phyloP scores from a whole-genome alignment of 2,888 invertebrate genomes.

The Heliconius ethilla region DNA sequence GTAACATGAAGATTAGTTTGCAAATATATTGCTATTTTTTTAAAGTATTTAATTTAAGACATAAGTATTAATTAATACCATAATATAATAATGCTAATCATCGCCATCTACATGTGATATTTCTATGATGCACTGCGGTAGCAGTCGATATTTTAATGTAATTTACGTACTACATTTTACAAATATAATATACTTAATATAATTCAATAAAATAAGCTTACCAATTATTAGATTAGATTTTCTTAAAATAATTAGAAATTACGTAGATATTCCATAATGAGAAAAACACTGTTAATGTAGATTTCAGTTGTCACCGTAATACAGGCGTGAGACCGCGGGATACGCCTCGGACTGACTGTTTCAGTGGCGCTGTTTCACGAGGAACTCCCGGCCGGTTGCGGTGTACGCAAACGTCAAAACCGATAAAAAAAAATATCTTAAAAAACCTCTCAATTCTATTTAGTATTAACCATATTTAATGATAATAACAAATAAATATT shows the following conservation, averaged over 20 bases:
- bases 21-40: not conserved
- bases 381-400: conserved; percentile 21
- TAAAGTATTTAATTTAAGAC: not conserved
- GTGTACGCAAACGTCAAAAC: conserved; percentile 32
- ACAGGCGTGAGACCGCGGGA: conserved; percentile 36
- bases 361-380: conserved; percentile 35
- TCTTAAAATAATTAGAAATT: conserved; percentile 13
- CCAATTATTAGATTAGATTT: not conserved
- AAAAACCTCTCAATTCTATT: not conserved
- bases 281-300: conserved; percentile 29
- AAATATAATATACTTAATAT: not conserved
- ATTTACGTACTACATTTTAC: not conserved
- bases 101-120: not conserved
- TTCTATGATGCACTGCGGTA: not conserved
- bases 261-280: conserved; percentile 38
- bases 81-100: not conserved
- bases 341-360: conserved; percentile 39
- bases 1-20: not conserved
- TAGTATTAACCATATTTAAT: conserved; percentile 6
- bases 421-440: not conserved
- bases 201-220: not conserved
- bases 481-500: not conserved
- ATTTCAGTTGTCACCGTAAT: not conserved
- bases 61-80: not conserved
- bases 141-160: not conserved